Percentiles rank a stretch among this genome's conserved stretches.
phyloP scores from a whole-genome alignment of 2,113 vertebrate species.

The Synodontis membranacea region DNA sequence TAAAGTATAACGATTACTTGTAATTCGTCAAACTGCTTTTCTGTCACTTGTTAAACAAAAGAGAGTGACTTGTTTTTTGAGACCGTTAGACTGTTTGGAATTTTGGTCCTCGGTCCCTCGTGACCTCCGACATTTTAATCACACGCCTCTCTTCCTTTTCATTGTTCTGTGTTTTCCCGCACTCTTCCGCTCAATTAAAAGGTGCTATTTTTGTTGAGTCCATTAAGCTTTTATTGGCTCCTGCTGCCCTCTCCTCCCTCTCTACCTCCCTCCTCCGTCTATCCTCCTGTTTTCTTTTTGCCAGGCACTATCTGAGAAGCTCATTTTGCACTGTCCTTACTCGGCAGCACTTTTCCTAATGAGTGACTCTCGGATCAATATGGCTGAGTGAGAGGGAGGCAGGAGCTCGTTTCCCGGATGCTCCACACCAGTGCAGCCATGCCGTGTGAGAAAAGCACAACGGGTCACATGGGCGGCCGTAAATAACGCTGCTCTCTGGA shows the following conservation, averaged over 20 bases:
- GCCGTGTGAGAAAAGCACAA: not conserved
- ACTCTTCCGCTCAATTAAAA: conserved; percentile 57
- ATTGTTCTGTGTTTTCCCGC: conserved; percentile 48
- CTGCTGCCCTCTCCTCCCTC: conserved; percentile 4
- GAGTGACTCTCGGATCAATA: conserved; percentile 41
- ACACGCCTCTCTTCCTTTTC: conserved; percentile 52
- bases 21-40: not conserved
- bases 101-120: conserved; percentile 18
- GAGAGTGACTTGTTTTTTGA: not conserved
- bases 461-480: conserved; percentile 22
- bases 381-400: conserved; percentile 11
- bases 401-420: conserved; percentile 10
- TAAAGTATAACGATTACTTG: not conserved
- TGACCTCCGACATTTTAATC: conserved; percentile 45
- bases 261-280: conserved; percentile 3
- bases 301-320: not conserved
- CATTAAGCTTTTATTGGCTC: conserved; percentile 51
- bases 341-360: conserved; percentile 22
- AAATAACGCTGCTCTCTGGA: conserved; percentile 29
- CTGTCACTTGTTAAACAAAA: not conserved
- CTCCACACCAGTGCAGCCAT: not conserved
- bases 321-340: conserved; percentile 23
- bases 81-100: not conserved
- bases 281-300: not conserved
- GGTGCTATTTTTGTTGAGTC: conserved; percentile 51